Evolutionary conservation across 2,888 invertebrate genomes (phyloP).

Genomic region (Dinocampus coccinellae): DNA sequence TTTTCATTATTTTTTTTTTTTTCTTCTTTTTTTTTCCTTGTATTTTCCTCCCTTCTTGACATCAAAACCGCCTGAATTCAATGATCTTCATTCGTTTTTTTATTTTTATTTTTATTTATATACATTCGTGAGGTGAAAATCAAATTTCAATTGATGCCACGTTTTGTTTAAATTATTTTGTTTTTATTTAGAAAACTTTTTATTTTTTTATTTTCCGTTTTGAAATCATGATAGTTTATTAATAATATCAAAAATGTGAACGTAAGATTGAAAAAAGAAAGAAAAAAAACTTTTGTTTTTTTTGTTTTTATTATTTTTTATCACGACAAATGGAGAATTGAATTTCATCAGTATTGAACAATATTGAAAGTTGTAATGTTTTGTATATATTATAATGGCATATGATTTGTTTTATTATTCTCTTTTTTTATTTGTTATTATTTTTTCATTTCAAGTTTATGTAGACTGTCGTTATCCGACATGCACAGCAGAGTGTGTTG

Average conservation of each 20-base stretch:
- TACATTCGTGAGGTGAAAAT: not conserved
- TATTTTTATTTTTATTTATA: too few species aligned
- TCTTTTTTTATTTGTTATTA: not conserved
- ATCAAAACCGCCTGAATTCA: not conserved
- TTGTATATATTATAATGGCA: slow-evolving; percentile 8
- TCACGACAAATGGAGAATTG: not conserved
- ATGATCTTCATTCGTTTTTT: slow-evolving; percentile 9
- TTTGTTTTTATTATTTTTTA: not conserved
- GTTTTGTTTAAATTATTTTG: not conserved
- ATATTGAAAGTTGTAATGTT: not conserved
- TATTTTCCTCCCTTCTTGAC: slow-evolving; percentile 4
- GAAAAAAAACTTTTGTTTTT: not conserved
- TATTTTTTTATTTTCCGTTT: not conserved
- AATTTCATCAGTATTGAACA: slow-evolving; percentile 10
- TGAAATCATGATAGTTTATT: not conserved
- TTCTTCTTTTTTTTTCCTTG: slow-evolving; percentile 12
- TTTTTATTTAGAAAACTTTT: too few species aligned
- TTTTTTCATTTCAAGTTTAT: slow-evolving; percentile 6
- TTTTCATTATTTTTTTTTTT: slow-evolving; percentile 28
- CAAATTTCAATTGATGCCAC: slow-evolving; percentile 9
- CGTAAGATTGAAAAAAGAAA: not conserved
- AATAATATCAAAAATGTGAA: not conserved
- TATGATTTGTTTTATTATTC: slow-evolving; percentile 13
- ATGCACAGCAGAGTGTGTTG: slow-evolving; percentile 1
- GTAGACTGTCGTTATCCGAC: slow-evolving; percentile 18